These are phyloP conservation scores for Drosophila truncata DNA, from an alignment of 1,140 invertebrate species.

Conservation along the genomic window DNA sequence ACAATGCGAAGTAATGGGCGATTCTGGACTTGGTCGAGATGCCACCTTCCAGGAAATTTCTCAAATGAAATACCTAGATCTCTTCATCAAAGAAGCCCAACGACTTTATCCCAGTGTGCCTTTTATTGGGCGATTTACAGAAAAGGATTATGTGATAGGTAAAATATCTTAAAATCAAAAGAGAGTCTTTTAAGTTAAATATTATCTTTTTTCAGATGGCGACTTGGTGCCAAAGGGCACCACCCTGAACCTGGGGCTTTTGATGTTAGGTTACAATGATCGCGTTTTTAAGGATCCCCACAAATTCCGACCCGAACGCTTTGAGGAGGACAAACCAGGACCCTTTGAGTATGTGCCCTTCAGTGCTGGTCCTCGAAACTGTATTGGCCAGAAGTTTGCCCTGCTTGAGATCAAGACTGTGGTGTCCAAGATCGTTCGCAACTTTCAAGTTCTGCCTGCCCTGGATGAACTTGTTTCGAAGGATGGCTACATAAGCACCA, in stretches of 20 bases:
- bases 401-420: constrained; percentile 86
- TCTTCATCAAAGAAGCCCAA: constrained; percentile 88
- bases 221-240: constrained; percentile 58
- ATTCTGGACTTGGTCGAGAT: constrained; percentile 82
- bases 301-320: constrained; percentile 91
- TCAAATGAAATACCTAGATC: constrained; percentile 89
- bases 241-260: constrained; percentile 56
- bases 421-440: constrained; percentile 85
- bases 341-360: constrained; percentile 88
- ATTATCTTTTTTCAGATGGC: constrained; percentile 49
- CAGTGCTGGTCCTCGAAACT: constrained; percentile 81
- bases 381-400: constrained; percentile 86
- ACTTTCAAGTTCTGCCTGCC: constrained; percentile 74
- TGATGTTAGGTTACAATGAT: constrained; percentile 70
- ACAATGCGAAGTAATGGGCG: constrained; percentile 85
- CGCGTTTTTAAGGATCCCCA: constrained; percentile 90
- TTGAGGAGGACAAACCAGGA: constrained; percentile 86
- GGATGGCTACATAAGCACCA: constrained; percentile 65
- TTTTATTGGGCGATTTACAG: constrained; percentile 86
- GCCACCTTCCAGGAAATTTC: constrained; percentile 87
- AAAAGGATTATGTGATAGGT: constrained; percentile 75
- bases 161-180: neutral
- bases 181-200: fast-evolving
- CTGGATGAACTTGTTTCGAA: constrained; percentile 68
- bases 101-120: constrained; percentile 90